Base-by-base conservation (phyloP, 2,888 invertebrate species). In the Drosophila fungiperda region DNA sequence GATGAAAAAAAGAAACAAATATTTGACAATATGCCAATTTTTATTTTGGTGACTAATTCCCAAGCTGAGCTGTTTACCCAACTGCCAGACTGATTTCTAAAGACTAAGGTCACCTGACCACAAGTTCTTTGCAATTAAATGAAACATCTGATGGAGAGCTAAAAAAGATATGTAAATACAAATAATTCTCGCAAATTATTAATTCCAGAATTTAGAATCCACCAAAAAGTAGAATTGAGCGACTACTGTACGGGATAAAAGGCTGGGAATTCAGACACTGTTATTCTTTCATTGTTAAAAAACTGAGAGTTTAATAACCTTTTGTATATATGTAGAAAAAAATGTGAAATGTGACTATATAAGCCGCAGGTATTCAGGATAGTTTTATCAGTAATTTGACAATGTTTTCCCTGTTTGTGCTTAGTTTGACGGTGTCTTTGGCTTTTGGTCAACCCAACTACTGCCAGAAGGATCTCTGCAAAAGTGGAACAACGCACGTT, bases 321-420 rank as follows among this genome's bases (percentile, higher is more conserved):
- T n/a, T 1, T 4, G 7, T 23, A 50, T 17, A 9, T 20, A 29
- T 8, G n/a, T 20, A n/a, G 1, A 32, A 29, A 32, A 1, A 40
- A 57, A 32, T 29, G 15, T n/a, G 17, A 15, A 15, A 29, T 29
- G 29, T 29, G 29, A 8, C 57, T 71, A 76, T 76, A 71, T 60
- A 76, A 76, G 49, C 55, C 40, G 11, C 0, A 26, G 62, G 20
- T 1, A 17, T 26, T n/a, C 2, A 42, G 9, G 35, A 17, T 7
- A 36, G 1, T 33, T 8, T 2, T 1, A 63, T 76, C 62, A 63
- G 66, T 76, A 33, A 9, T 48, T 49, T 20, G 8, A 15, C 72
- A 11, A 81, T 81, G 81, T 68, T 58, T 48, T 55, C 50, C 53
- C 36, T 83, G 11, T 36, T 68, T 61, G 17, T 62, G 12, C 50